Percentiles rank a stretch among this genome's conserved stretches.
Conservation (phyloP, 2,113 vertebrate genomes). For the Passer montanus region DNA sequence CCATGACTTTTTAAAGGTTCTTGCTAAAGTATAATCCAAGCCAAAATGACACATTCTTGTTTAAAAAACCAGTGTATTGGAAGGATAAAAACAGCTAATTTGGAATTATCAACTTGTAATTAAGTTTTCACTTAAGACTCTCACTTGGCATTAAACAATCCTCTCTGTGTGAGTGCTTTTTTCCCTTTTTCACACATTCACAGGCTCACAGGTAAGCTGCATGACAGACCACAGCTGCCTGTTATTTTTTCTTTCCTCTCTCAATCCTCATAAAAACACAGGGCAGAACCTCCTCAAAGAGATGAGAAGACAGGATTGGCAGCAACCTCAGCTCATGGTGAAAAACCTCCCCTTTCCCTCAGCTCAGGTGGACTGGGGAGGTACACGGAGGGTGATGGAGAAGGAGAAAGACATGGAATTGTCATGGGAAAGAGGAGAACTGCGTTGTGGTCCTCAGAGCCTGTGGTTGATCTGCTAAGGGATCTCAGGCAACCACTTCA, state of each 20-base stretch:
- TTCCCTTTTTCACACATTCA: not conserved
- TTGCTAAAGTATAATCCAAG: not conserved
- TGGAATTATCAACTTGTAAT: not conserved
- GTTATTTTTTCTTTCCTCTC: not conserved
- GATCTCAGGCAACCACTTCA: not conserved
- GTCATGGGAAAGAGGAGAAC: not conserved
- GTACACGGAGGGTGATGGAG: rapidly evolving
- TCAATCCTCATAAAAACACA: not conserved
- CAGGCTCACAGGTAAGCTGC: not conserved
- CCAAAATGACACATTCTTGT: not conserved
- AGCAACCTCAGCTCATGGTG: not conserved
- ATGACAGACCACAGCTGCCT: not conserved
- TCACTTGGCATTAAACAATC: not conserved
- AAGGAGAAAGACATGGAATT: not conserved
- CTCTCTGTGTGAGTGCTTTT: not conserved
- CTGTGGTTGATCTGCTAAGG: not conserved
- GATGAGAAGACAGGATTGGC: not conserved
- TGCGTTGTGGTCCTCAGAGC: not conserved
- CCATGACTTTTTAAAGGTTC: not conserved
- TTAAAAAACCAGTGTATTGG: not conserved
- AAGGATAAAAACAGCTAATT: not conserved
- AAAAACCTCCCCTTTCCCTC: not conserved
- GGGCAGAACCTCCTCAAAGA: not conserved
- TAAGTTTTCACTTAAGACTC: not conserved
- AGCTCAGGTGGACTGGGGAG: not conserved